A percentile compares a stretch with the other conserved stretches of the same genome.
phyloP scores from a whole-genome alignment of 2,113 vertebrate species.

The Motacilla tschutschensis region DNA sequence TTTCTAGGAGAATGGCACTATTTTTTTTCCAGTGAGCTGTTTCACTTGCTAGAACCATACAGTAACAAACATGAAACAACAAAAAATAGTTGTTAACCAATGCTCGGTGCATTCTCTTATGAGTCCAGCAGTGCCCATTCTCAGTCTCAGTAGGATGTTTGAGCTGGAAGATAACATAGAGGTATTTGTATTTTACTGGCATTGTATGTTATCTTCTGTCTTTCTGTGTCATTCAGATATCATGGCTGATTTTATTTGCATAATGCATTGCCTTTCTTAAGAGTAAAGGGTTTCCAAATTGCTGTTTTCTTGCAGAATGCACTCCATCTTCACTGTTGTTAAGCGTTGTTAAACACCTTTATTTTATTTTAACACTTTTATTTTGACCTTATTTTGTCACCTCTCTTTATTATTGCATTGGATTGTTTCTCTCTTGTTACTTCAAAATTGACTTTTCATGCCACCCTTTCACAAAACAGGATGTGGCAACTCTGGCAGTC shows the following conservation, averaged over 20 bases:
- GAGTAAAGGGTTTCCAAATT: not conserved
- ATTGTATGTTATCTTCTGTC: not conserved
- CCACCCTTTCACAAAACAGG: not conserved
- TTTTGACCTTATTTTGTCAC: not conserved
- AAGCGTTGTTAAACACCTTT: not conserved
- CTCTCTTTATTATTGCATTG: not conserved
- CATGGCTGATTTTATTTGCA: not conserved
- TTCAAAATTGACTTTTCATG: not conserved
- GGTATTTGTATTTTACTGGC: not conserved
- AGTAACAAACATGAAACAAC: not conserved
- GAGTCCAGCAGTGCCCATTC: not conserved
- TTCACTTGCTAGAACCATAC: not conserved
- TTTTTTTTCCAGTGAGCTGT: not conserved
- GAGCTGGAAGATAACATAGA: not conserved
- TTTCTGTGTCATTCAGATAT: not conserved
- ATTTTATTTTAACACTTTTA: too few relatives aligned
- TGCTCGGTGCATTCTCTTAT: fast-evolving
- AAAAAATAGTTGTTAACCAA: not conserved
- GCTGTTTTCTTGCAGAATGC: not conserved
- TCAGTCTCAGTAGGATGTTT: not conserved
- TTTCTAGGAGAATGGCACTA: not conserved
- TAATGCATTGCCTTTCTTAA: not conserved
- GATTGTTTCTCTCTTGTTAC: not conserved
- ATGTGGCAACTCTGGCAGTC: not conserved
- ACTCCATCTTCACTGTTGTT: not conserved